These are phyloP conservation scores for Bujurquina vittata DNA, from an alignment of 2,113 vertebrate genomes.

Conservation along the genomic window DNA sequence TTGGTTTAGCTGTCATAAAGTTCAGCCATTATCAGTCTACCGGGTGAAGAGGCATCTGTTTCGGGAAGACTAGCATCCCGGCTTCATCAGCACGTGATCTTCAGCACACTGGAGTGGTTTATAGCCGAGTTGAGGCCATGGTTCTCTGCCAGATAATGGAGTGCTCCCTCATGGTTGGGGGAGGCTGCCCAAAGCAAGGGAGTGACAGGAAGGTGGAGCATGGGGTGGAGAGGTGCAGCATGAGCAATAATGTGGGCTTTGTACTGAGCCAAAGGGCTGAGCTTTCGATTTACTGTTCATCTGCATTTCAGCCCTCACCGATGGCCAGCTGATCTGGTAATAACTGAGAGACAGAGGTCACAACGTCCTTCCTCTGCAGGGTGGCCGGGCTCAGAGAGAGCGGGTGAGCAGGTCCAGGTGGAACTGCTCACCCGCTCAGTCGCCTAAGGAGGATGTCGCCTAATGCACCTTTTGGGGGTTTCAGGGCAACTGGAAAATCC, in stretches of 20 bases:
- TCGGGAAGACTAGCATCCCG: not conserved
- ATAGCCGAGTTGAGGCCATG: not conserved
- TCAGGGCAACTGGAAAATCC: no score
- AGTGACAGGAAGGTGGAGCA: not conserved
- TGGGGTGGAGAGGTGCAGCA: not conserved
- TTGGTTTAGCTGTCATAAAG: not conserved
- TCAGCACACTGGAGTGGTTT: not conserved
- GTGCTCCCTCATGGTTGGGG: not conserved
- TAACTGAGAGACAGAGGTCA: not conserved
- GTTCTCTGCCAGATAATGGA: not conserved
- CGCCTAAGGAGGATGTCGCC: not conserved
- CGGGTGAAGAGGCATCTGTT: not conserved
- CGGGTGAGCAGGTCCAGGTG: no score
- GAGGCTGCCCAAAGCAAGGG: not conserved
- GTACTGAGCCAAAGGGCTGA: no score
- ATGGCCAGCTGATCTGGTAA: not conserved
- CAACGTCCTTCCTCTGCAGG: not conserved
- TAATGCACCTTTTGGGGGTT: not conserved
- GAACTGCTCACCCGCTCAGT: no score
- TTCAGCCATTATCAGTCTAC: not conserved
- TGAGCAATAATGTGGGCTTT: not conserved
- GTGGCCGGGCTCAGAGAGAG: not conserved
- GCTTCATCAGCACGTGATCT: not conserved
- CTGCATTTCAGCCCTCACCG: not conserved
- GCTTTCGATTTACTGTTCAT: not conserved